A percentile compares a stretch with the other conserved stretches of the same genome.
phyloP scores from a whole-genome alignment of 2,797 vertebrate species.

The Sebastes oblongus region DNA sequence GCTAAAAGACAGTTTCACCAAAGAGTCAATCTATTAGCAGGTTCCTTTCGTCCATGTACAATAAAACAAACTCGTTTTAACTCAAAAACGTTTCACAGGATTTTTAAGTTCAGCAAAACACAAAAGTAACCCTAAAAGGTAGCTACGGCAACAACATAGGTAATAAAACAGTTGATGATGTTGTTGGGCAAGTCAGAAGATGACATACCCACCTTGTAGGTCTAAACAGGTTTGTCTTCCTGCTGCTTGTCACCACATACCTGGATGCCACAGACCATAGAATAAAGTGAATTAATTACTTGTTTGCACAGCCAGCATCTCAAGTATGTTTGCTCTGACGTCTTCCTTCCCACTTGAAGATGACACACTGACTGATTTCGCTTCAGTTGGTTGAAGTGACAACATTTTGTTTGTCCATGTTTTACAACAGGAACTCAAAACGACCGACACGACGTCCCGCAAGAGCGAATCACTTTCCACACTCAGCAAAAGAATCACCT shows the following conservation, averaged over 20 bases:
- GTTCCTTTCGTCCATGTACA: background rate
- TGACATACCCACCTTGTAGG: background rate
- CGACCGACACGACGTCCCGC: background rate
- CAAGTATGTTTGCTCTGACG: background rate
- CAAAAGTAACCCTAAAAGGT: background rate
- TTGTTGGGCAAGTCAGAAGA: background rate
- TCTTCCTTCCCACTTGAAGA: background rate
- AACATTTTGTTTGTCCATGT: background rate
- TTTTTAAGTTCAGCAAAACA: background rate
- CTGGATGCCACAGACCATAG: background rate
- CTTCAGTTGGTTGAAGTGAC: too few relatives aligned
- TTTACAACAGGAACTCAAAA: background rate
- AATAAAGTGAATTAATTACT: conserved; percentile 5
- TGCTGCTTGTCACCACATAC: background rate
- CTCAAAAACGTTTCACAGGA: background rate
- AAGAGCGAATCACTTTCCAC: conserved; percentile 84
- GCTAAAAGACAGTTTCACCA: background rate
- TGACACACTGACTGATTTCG: background rate
- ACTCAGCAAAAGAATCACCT: conserved; percentile 83
- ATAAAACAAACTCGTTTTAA: background rate
- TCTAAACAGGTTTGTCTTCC: conserved; percentile 10
- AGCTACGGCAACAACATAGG: rapidly evolving
- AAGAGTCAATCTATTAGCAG: background rate
- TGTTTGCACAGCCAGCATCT: conserved; percentile 1
- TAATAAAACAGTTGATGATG: background rate